These are phyloP conservation scores for Alsophila aescularia DNA, from an alignment of 2,888 invertebrate species.

Conservation along the genomic window DNA sequence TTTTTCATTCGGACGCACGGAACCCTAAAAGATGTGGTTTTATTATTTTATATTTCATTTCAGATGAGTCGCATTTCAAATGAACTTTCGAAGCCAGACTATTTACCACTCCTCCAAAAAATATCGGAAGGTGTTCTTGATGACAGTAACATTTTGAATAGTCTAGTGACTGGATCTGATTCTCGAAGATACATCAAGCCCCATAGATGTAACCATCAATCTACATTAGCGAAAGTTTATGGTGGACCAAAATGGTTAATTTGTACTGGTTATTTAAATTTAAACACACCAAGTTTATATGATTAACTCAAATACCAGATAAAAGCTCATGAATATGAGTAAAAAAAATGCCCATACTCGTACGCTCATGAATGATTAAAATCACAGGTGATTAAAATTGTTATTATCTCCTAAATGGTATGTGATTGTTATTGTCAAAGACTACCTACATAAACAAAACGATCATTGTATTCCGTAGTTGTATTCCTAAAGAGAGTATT, in stretches of 20 bases:
- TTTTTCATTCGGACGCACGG: too few relatives aligned
- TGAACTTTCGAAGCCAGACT: slow-evolving; percentile 72
- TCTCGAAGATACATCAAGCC: slow-evolving; percentile 77
- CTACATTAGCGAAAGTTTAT: slow-evolving; percentile 63
- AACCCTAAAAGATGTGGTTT: too few relatives aligned
- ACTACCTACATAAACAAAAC: too few relatives aligned
- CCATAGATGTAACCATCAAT: slow-evolving; percentile 76
- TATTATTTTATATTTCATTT: slow-evolving; percentile 42
- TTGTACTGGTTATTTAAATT: slow-evolving; percentile 75
- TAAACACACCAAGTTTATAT: slow-evolving; percentile 74
- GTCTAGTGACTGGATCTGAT: slow-evolving; percentile 63
- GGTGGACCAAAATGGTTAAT: slow-evolving; percentile 76
- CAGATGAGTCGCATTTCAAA: slow-evolving; percentile 72
- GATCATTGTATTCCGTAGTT: too few relatives aligned
- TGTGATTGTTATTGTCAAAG: too few relatives aligned
- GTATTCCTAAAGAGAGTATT: too few relatives aligned
- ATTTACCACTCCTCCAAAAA: slow-evolving; percentile 66
- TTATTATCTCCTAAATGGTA: too few relatives aligned
- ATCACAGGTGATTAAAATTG: too few relatives aligned
- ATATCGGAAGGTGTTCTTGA: slow-evolving; percentile 63
- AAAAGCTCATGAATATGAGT: too few relatives aligned
- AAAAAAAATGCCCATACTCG: too few relatives aligned
- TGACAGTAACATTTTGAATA: slow-evolving; percentile 59
- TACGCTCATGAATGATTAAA: too few relatives aligned
- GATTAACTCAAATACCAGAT: slow-evolving; percentile 53